phyloP scores from a whole-genome alignment of 2,888 invertebrate species.

The Aethes cnicana region DNA sequence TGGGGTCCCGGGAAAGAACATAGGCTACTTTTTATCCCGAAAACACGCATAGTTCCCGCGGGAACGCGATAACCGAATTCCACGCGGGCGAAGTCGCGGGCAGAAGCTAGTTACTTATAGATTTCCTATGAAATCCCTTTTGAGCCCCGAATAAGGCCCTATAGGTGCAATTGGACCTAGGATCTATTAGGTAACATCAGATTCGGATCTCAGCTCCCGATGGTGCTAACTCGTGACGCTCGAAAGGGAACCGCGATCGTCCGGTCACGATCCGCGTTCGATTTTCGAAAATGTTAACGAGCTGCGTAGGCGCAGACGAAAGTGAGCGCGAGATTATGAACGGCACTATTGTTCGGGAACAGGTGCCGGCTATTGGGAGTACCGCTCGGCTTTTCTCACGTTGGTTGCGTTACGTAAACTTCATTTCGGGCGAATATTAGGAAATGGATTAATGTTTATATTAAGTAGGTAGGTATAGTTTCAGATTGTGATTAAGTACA shows the following conservation, averaged over 20 bases:
- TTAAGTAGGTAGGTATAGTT: neutral
- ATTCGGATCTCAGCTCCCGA: slow-evolving; percentile 24
- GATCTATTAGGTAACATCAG: slow-evolving; percentile 8
- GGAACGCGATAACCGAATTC: no score
- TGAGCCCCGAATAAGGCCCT: no score
- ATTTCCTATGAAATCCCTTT: no score
- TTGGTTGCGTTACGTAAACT: slow-evolving; percentile 38
- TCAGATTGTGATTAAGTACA: no score
- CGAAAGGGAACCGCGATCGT: slow-evolving; percentile 63
- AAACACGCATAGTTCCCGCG: no score
- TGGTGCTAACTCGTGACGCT: slow-evolving; percentile 57
- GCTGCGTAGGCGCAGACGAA: slow-evolving; percentile 59
- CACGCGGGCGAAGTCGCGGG: no score
- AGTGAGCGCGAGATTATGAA: slow-evolving; percentile 52
- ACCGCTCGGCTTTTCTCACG: slow-evolving; percentile 44
- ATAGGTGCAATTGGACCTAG: no score
- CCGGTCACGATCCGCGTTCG: slow-evolving; percentile 69
- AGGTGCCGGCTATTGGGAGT: slow-evolving; percentile 59
- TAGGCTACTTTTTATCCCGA: no score
- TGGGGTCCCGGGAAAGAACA: no score
- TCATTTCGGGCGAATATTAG: slow-evolving; percentile 1
- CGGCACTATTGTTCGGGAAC: slow-evolving; percentile 62
- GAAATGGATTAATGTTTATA: neutral
- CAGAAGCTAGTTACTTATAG: no score
- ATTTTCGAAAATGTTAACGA: slow-evolving; percentile 72